Evolutionary conservation across 2,797 vertebrate species (phyloP).

Genomic region (Pyrocephalus nanus): DNA sequence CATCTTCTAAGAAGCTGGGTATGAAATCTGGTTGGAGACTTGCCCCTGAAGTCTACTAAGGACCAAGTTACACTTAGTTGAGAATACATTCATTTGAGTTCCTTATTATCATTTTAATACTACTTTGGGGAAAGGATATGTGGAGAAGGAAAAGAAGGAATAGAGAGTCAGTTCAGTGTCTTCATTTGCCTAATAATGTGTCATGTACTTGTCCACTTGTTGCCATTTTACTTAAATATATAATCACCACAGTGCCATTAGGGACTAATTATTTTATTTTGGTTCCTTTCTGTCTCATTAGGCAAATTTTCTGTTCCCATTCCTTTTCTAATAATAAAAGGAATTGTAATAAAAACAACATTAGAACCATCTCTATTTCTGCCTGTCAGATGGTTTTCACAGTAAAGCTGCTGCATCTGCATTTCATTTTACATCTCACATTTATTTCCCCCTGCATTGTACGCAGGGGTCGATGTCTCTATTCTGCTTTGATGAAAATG

Average conservation of each 20-base stretch:
- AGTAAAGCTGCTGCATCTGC: background rate
- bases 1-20: background rate
- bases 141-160: background rate
- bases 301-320: background rate
- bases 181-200: background rate
- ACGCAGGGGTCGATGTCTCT: background rate
- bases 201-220: background rate
- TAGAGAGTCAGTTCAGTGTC: background rate
- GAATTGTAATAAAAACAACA: background rate
- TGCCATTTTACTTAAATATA: conserved; percentile 6
- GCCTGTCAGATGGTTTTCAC: background rate
- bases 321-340: background rate
- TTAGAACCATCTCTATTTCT: background rate
- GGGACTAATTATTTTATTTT: conserved; percentile 12
- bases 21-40: background rate
- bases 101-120: background rate
- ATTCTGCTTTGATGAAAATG: background rate
- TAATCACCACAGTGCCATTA: background rate
- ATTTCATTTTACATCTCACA: background rate
- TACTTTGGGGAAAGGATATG: background rate
- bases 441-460: background rate
- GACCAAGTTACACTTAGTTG: background rate
- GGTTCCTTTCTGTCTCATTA: conserved; percentile 32
- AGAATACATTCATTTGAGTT: background rate
- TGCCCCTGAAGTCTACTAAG: background rate